phyloP scores from a whole-genome alignment of 2,888 invertebrate species.

The Polyommatus icarus region DNA sequence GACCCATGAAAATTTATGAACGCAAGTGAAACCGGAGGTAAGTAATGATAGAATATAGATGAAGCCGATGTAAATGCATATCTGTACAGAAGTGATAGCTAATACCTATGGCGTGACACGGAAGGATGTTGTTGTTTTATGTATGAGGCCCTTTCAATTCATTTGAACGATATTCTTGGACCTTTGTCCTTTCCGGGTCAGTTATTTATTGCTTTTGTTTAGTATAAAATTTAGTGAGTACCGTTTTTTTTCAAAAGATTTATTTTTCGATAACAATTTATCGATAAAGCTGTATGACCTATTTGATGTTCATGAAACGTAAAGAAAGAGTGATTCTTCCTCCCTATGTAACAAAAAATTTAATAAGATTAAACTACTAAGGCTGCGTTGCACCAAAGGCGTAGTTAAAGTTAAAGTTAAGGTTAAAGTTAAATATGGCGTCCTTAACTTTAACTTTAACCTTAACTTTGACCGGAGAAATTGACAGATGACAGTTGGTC shows the following conservation, averaged over 20 bases:
- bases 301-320: not conserved
- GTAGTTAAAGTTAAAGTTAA: no score
- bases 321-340: no score
- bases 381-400: no score
- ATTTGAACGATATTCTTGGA: conserved; percentile 71
- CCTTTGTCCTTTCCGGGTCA: conserved; percentile 77
- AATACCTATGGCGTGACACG: conserved; percentile 56
- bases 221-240: conserved; percentile 63
- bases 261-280: conserved; percentile 19
- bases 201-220: conserved; percentile 76
- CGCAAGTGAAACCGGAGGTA: not conserved
- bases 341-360: not conserved
- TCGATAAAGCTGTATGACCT: not conserved
- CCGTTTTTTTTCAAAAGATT: conserved; percentile 52
- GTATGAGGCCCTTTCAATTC: conserved; percentile 78
- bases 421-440: no score
- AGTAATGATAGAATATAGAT: conserved; percentile 30
- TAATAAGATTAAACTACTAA: no score
- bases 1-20: conserved; percentile 15
- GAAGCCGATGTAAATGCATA: conserved; percentile 48
- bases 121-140: conserved; percentile 67
- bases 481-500: no score
- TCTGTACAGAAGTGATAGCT: conserved; percentile 59
- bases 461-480: no score
- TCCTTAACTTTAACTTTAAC: no score